Evolutionary conservation across 2,113 vertebrate genomes (phyloP).

Genomic region (Elephas maximus): DNA sequence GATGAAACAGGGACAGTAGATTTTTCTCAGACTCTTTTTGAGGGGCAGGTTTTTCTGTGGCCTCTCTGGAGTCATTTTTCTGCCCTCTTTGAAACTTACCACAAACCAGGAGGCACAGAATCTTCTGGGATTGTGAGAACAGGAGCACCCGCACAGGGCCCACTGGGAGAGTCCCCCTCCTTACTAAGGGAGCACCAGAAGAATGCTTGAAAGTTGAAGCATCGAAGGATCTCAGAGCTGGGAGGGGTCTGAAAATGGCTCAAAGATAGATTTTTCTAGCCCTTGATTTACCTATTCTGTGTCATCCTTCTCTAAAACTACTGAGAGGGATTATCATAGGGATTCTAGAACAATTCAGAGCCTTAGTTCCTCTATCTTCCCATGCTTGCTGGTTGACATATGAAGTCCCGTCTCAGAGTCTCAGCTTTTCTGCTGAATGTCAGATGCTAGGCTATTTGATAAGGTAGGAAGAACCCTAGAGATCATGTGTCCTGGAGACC

Average conservation of each 20-base stretch:
- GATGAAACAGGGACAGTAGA: background rate
- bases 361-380: background rate
- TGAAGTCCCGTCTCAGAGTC: background rate
- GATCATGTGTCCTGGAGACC: background rate
- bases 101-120: background rate
- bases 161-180: background rate
- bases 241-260: background rate
- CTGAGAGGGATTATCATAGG: background rate
- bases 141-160: background rate
- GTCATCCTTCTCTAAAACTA: background rate
- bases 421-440: background rate
- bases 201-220: background rate
- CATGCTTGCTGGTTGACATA: background rate
- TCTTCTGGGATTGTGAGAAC: background rate
- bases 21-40: constrained; percentile 4
- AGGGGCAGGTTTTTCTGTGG: background rate
- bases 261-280: background rate
- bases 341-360: background rate
- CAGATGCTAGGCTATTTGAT: background rate
- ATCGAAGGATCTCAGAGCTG: background rate
- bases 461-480: background rate
- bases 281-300: background rate
- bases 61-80: background rate
- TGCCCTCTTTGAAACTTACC: background rate
- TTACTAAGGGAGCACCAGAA: background rate